Percentiles rank a stretch among this genome's conserved stretches.
Conservation (phyloP, 2,113 vertebrate species). For the Tinamus guttatus region DNA sequence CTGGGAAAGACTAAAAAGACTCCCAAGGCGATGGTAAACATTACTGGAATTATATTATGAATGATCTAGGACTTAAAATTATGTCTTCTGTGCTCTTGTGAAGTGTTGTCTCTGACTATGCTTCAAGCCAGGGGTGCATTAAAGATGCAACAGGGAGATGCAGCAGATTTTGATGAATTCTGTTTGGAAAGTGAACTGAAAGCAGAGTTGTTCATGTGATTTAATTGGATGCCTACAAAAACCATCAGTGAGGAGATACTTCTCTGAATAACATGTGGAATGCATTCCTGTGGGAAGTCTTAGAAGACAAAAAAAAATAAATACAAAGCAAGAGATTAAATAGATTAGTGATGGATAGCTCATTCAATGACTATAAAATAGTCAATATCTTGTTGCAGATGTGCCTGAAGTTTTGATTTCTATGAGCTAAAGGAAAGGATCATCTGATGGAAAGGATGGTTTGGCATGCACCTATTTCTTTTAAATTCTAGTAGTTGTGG, state of each 20-base stretch:
- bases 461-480: not conserved
- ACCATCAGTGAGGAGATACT: not conserved
- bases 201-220: not conserved
- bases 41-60: not conserved
- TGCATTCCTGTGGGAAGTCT: not conserved
- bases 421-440: not conserved
- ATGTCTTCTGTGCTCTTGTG: constrained; percentile 27
- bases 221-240: constrained; percentile 23
- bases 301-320: not conserved
- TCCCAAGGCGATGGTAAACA: constrained; percentile 46
- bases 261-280: not conserved
- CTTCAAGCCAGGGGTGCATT: constrained; percentile 28
- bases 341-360: not conserved
- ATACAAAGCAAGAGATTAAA: not conserved
- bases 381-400: not conserved
- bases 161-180: constrained; percentile 9
- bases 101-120: constrained; percentile 10
- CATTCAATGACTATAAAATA: not conserved
- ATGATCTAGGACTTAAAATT: constrained; percentile 28
- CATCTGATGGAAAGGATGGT: not conserved
- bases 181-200: not conserved
- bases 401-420: not conserved
- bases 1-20: not conserved
- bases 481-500: not conserved
- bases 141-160: constrained; percentile 47